A percentile compares a stretch with the other conserved stretches of the same genome.
These are phyloP conservation scores for Rattus rattus DNA, from an alignment of 2,113 vertebrate species.

Conservation along the genomic window DNA sequence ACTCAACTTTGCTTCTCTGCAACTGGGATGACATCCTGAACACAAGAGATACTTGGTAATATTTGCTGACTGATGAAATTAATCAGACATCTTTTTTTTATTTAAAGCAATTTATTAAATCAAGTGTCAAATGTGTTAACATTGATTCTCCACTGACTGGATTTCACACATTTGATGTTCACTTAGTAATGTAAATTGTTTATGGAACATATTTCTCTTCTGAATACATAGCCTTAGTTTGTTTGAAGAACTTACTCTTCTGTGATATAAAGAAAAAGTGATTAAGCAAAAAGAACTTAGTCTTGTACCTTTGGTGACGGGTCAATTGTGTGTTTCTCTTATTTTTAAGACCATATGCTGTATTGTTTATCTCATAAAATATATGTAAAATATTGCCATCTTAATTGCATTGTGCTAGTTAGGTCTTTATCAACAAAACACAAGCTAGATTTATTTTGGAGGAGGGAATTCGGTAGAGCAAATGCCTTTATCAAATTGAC, in stretches of 20 bases:
- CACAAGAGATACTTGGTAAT: background rate
- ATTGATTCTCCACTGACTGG: slow-evolving; percentile 55
- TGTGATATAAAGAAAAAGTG: slow-evolving; percentile 63
- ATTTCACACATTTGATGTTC: slow-evolving; percentile 53
- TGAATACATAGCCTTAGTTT: slow-evolving; percentile 59
- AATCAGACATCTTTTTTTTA: background rate
- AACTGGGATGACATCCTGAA: background rate
- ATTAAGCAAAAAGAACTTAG: slow-evolving; percentile 68
- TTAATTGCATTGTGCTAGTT: background rate
- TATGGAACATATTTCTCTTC: slow-evolving; percentile 47
- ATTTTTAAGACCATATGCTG: slow-evolving; percentile 47
- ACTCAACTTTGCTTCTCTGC: background rate
- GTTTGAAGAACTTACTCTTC: slow-evolving; percentile 67
- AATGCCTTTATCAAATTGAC: background rate
- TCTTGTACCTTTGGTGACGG: slow-evolving; percentile 37
- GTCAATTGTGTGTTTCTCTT: slow-evolving; percentile 25
- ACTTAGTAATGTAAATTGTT: slow-evolving; percentile 70
- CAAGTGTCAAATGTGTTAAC: slow-evolving; percentile 46
- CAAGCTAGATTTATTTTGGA: background rate
- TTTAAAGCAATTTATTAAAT: slow-evolving; percentile 28
- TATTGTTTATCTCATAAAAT: slow-evolving; percentile 52
- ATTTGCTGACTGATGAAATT: slow-evolving; percentile 11
- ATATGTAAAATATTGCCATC: slow-evolving; percentile 30
- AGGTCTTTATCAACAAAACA: background rate
- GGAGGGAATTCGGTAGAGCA: background rate